Percentiles rank a stretch among this genome's conserved stretches.
phyloP scores from a whole-genome alignment of 2,888 invertebrate genomes.

The Agonopterix arenella region DNA sequence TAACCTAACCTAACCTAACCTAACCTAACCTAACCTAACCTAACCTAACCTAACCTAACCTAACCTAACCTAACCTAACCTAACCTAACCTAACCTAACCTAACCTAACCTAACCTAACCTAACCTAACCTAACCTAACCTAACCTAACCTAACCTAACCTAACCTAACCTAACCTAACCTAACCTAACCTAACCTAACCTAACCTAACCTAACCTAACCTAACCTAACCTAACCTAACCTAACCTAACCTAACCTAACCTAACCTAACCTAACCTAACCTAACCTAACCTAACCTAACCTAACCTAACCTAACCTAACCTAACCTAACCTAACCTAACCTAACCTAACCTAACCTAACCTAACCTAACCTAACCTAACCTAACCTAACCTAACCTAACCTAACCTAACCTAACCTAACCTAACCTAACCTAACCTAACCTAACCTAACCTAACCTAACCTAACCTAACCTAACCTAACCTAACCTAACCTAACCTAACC shows the following conservation, averaged over 20 bases:
- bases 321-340: constrained; percentile 11
- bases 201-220: constrained; percentile 14
- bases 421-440: constrained; percentile 12
- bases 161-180: constrained; percentile 14
- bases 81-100: constrained; percentile 12
- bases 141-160: constrained; percentile 17
- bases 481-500: constrained; percentile 14
- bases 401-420: constrained; percentile 12
- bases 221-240: constrained; percentile 16
- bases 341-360: constrained; percentile 9
- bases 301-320: constrained; percentile 15
- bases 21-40: constrained; percentile 11
- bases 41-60: constrained; percentile 13
- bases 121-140: constrained; percentile 14
- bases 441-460: constrained; percentile 11
- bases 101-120: constrained; percentile 11
- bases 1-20: constrained; percentile 14
- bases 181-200: constrained; percentile 17
- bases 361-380: constrained; percentile 15
- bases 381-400: constrained; percentile 12
- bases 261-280: constrained; percentile 13
- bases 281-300: constrained; percentile 15
- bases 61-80: constrained; percentile 10
- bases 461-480: constrained; percentile 14
- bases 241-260: constrained; percentile 15